These are phyloP conservation scores for Eupithecia dodoneata DNA, from an alignment of 2,888 invertebrate genomes.

Conservation along the genomic window DNA sequence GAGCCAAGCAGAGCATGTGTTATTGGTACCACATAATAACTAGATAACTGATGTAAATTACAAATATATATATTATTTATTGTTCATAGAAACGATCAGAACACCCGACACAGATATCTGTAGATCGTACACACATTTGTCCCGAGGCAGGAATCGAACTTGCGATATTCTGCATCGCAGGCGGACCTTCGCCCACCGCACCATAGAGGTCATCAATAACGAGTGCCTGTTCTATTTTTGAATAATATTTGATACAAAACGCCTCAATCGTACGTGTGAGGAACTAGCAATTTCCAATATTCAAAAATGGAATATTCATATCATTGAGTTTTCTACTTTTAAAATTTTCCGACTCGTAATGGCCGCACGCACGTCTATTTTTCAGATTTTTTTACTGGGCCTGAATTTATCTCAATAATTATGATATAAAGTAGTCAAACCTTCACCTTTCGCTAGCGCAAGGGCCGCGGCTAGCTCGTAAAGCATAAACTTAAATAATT, in stretches of 20 bases:
- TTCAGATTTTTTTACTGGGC: not conserved
- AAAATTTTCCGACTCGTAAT: no score
- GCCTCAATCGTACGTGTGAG: not conserved
- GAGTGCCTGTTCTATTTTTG: not conserved
- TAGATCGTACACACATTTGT: no score
- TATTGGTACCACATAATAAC: no score
- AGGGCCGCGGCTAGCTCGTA: slow-evolving; percentile 4
- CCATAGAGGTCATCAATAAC: no score
- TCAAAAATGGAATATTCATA: not conserved
- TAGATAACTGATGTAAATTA: no score
- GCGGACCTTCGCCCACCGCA: no score
- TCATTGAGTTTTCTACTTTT: not conserved
- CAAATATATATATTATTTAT: no score
- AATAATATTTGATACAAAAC: not conserved
- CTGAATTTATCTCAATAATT: not conserved
- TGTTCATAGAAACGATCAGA: no score
- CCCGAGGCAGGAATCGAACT: no score
- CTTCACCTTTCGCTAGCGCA: not conserved
- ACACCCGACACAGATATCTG: no score
- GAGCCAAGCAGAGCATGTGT: no score
- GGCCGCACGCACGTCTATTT: not conserved
- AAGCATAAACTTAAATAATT: slow-evolving; percentile 21
- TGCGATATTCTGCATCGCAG: no score
- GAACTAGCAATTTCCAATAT: not conserved
- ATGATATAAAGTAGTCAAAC: not conserved